Percentiles rank a stretch among this genome's conserved stretches.
These are phyloP conservation scores for Dasypolia templi DNA, from an alignment of 2,888 invertebrate species.

Conservation along the genomic window DNA sequence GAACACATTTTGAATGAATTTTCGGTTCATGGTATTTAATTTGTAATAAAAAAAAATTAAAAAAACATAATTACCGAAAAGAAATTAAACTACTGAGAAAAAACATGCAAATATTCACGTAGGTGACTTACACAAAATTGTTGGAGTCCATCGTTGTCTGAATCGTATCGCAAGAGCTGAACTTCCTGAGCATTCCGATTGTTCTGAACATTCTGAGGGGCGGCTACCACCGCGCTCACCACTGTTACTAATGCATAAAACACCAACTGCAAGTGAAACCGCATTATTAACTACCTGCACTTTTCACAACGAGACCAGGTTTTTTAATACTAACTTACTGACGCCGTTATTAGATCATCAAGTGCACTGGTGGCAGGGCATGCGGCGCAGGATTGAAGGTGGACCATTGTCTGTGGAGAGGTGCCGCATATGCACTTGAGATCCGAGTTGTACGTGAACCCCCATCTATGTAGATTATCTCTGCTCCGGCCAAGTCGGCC, in stretches of 20 bases:
- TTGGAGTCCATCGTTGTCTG: constrained; percentile 83
- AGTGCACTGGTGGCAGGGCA: too few relatives aligned
- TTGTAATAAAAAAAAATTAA: neutral
- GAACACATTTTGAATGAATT: neutral
- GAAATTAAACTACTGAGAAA: neutral
- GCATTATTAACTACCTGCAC: constrained; percentile 47
- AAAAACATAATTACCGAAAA: neutral
- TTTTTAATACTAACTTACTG: constrained; percentile 42
- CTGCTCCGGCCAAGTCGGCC: too few relatives aligned
- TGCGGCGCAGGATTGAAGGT: too few relatives aligned
- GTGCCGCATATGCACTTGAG: too few relatives aligned
- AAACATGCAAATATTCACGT: neutral
- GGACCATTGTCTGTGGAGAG: too few relatives aligned
- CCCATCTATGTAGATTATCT: too few relatives aligned
- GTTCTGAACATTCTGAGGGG: constrained; percentile 72
- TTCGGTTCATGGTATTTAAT: neutral
- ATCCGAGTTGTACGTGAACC: too few relatives aligned
- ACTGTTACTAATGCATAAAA: constrained; percentile 80
- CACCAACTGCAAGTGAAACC: constrained; percentile 81
- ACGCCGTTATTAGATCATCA: too few relatives aligned
- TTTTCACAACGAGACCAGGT: constrained; percentile 29
- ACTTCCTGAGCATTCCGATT: constrained; percentile 73
- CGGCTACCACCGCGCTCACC: constrained; percentile 69
- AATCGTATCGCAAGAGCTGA: constrained; percentile 77
- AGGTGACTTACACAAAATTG: constrained; percentile 76